Base-by-base conservation (phyloP, 2,888 invertebrate species). In the Bimastos eiseni region DNA sequence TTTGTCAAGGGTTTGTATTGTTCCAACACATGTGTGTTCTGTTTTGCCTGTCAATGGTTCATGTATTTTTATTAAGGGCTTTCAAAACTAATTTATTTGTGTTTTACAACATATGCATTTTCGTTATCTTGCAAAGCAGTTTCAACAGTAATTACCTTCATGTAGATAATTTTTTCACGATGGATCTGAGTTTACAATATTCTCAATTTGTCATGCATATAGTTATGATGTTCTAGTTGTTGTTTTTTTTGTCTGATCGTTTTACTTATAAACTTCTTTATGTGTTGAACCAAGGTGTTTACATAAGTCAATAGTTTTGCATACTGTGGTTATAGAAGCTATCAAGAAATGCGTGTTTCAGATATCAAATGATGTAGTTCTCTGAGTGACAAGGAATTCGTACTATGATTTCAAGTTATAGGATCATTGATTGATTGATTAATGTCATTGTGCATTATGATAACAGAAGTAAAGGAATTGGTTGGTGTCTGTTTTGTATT, bases 21-120 rank as follows among this genome's bases (percentile, higher is more conserved):
- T 5, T 15, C 30, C 1, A 4, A 5, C 1, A 11, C 6, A 8
- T 49, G 24, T 49, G 49, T 49, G 49, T 24, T 21, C 49, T 49
- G 24, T 49, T 15, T 70, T n/a, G 8, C n/a, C n/a, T n/a, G 70
- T 70, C 70, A n/a, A 17, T 70, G 30, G n/a, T 30, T n/a, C 30
- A 11, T 70, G 49, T 49, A 49, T 15, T 49, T 49, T 70, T 70
- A 70, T 30, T 70, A n/a, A 70, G 70, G 11, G 11, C 70, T 70
- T 70, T n/a, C 70, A 70, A n/a, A 70, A n/a, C 70, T 70, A n/a
- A 70, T 70, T 70, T 70, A 70, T n/a, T 70, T 70, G 30, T n/a
- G 70, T 70, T 70, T 30, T n/a, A n/a, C 30, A 70, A 30, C 70
- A n/a, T n/a, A 11, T 70, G 13, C 70, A 70, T 30, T 49, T n/a